Evolutionary conservation across 2,797 vertebrate genomes (phyloP).

Genomic region (Buphagus erythrorhynchus): DNA sequence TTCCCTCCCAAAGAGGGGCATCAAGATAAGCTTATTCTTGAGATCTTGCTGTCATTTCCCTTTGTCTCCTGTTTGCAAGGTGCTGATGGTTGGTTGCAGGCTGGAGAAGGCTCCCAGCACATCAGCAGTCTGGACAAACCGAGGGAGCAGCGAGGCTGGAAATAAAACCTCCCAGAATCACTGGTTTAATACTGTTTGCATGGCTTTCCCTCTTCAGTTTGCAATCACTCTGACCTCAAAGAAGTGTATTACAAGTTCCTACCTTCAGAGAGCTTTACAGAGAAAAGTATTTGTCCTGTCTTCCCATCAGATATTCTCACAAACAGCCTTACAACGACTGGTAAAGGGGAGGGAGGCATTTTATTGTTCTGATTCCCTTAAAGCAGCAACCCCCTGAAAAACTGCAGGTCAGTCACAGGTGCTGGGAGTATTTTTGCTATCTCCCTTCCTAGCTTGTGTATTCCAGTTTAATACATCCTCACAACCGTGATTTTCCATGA

Average conservation of each 20-base stretch:
- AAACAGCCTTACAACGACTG: neutral
- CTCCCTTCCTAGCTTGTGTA: neutral
- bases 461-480: neutral
- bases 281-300: neutral
- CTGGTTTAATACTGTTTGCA: neutral
- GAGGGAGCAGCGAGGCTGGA: neutral
- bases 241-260: neutral
- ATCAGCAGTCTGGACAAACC: conserved; percentile 7
- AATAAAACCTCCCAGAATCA: neutral
- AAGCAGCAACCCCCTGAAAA: neutral
- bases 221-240: neutral
- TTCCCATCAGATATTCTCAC: neutral
- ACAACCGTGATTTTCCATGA: neutral
- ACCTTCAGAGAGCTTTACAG: neutral
- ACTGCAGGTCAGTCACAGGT: neutral
- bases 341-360: neutral
- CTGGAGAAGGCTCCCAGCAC: neutral
- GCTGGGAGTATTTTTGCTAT: neutral
- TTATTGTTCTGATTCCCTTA: neutral
- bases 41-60: neutral
- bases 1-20: neutral
- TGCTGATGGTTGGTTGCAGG: neutral
- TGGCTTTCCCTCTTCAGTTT: neutral
- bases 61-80: neutral
- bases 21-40: neutral